phyloP scores from a whole-genome alignment of 2,797 vertebrate species.

The Xenopus petersii region DNA sequence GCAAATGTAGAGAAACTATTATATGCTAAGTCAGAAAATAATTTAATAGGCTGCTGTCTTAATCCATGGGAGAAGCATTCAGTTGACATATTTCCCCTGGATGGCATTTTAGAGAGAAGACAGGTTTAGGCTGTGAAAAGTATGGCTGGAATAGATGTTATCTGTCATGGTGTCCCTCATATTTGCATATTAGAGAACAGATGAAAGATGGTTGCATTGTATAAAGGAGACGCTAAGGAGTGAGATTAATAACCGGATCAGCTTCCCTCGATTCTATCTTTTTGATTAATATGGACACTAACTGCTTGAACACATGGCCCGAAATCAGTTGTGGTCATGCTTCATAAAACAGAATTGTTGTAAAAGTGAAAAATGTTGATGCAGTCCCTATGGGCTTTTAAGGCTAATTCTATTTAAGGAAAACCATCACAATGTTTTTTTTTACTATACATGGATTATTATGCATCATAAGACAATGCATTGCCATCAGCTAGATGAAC shows the following conservation, averaged over 20 bases:
- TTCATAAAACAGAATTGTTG: background rate
- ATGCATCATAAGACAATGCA: no score
- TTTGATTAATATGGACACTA: conserved; percentile 6
- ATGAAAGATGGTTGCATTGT: background rate
- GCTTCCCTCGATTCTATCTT: background rate
- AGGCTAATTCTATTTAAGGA: no score
- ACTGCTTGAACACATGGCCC: background rate
- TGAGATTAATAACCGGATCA: background rate
- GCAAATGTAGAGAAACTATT: conserved; percentile 15
- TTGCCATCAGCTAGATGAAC: no score
- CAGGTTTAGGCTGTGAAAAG: conserved; percentile 5
- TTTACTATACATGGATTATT: no score
- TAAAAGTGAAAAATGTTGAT: background rate
- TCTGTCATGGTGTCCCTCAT: background rate
- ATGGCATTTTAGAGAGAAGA: background rate
- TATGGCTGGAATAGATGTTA: background rate
- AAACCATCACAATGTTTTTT: no score
- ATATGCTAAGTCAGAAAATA: conserved; percentile 17
- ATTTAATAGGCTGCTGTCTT: conserved; percentile 12
- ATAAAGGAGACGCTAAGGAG: background rate
- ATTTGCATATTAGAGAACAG: conserved; percentile 1
- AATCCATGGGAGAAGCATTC: conserved; percentile 16
- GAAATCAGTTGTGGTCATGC: background rate
- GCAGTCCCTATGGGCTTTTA: no score
- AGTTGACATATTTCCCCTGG: conserved; percentile 4